Evolutionary conservation across 2,888 invertebrate species (phyloP).

Genomic region (Dromius quadrimaculatus): DNA sequence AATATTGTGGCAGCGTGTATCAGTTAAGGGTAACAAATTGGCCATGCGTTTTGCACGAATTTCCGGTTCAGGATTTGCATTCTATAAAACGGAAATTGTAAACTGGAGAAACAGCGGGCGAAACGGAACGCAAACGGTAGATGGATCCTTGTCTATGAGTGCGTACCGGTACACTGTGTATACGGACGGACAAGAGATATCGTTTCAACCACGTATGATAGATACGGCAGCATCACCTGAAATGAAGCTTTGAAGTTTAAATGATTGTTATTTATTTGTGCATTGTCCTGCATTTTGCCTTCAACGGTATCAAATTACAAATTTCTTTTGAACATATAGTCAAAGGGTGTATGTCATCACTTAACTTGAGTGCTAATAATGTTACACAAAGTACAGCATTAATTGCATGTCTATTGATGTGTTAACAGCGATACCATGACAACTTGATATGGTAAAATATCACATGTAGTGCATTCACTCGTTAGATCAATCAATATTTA

Average conservation of each 20-base stretch:
- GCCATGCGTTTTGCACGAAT: constrained; percentile 51
- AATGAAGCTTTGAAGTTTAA: too few species aligned
- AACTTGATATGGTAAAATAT: constrained; percentile 5
- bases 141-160: too few species aligned
- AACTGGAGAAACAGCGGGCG: constrained; percentile 21
- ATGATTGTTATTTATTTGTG: too few species aligned
- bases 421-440: constrained; percentile 35
- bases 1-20: constrained; percentile 47
- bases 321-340: too few species aligned
- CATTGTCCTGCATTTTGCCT: too few species aligned
- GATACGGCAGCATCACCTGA: neutral
- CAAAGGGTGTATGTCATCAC: neutral
- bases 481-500: neutral
- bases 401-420: constrained; percentile 26
- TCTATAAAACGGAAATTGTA: constrained; percentile 51
- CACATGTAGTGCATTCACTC: neutral
- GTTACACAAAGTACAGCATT: constrained; percentile 43
- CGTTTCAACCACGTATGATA: too few species aligned
- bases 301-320: too few species aligned
- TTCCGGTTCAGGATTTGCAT: constrained; percentile 47
- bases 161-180: too few species aligned
- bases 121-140: neutral
- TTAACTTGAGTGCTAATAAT: constrained; percentile 29
- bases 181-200: too few species aligned
- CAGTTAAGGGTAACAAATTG: constrained; percentile 51